These are phyloP conservation scores for Strigops habroptila DNA, from an alignment of 2,113 vertebrate genomes.

Conservation along the genomic window DNA sequence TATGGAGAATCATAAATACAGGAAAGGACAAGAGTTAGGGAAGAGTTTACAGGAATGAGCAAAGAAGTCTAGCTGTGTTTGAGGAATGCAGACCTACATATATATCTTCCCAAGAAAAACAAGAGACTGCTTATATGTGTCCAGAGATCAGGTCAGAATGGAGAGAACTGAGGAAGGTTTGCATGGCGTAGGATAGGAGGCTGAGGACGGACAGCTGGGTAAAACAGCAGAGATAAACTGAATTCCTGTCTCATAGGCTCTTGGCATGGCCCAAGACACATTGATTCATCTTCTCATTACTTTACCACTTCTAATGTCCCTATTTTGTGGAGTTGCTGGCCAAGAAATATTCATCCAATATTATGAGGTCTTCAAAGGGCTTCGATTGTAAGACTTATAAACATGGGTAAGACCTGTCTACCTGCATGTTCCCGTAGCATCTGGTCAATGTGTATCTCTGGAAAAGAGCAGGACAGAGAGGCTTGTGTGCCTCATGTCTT, in stretches of 20 bases:
- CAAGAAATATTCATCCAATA: background rate
- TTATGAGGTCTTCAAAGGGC: background rate
- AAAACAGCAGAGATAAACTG: background rate
- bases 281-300: background rate
- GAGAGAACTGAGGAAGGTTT: background rate
- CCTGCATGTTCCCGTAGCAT: background rate
- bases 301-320: background rate
- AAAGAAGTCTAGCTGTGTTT: background rate
- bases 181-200: background rate
- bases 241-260: background rate
- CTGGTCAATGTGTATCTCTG: background rate
- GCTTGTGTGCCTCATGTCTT: background rate
- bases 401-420: background rate
- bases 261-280: background rate
- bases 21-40: background rate
- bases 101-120: background rate
- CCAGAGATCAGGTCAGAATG: background rate
- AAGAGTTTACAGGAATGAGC: background rate
- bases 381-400: background rate
- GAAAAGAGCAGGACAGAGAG: background rate
- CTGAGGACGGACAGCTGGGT: background rate
- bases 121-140: background rate
- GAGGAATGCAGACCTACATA: background rate
- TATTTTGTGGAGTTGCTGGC: background rate
- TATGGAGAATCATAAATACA: background rate